A percentile compares a stretch with the other conserved stretches of the same genome.
Evolutionary conservation across 2,797 vertebrate genomes (phyloP).

Genomic region (Pygocentrus nattereri): DNA sequence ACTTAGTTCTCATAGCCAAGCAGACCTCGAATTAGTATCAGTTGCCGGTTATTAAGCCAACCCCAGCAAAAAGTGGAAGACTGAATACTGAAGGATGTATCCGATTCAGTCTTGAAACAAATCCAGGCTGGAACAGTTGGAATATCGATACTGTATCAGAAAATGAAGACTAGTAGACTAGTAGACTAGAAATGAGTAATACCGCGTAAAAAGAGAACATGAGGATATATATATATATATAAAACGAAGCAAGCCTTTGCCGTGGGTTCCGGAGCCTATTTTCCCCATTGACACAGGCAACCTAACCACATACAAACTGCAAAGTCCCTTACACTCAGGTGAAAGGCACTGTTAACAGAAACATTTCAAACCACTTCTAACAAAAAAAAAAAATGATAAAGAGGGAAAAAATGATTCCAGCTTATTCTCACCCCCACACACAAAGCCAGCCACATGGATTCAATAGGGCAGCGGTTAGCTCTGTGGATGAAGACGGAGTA

Average conservation of each 20-base stretch:
- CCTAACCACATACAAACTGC: neutral
- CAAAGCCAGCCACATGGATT: conserved; percentile 57
- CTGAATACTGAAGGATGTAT: no score
- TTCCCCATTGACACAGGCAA: conserved; percentile 28
- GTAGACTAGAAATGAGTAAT: no score
- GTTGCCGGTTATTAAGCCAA: no score
- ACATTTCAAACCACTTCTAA: neutral
- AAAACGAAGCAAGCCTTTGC: neutral
- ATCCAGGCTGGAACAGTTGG: no score
- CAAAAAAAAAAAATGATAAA: neutral
- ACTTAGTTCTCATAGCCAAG: no score
- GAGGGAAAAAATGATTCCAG: neutral
- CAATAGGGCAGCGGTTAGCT: conserved; percentile 60
- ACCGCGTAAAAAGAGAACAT: no score
- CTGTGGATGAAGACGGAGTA: conserved; percentile 67
- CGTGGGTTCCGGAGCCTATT: neutral
- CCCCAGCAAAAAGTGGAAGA: no score
- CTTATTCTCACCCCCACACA: neutral
- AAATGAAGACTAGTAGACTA: no score
- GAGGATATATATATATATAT: no score
- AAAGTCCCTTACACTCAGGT: conserved; percentile 4
- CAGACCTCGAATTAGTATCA: no score
- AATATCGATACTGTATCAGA: no score
- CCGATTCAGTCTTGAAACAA: no score
- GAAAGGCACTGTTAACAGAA: neutral